A percentile compares a stretch with the other conserved stretches of the same genome.
Conservation (phyloP, 2,797 vertebrate species). For the Chelon auratus region DNA sequence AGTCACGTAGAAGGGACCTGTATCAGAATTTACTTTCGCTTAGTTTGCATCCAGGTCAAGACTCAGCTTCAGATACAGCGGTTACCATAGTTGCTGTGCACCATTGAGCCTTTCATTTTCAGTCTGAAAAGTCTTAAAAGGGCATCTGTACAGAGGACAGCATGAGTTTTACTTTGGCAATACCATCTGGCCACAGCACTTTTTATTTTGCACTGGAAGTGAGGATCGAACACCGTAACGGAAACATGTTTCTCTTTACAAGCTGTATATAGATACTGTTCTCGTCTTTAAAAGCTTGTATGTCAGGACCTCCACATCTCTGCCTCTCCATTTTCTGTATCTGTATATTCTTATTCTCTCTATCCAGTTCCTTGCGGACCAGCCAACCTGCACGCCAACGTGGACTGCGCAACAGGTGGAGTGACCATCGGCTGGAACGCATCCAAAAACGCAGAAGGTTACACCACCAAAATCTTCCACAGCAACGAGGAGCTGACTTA, state of each 20-base stretch:
- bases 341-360: constrained; percentile 1
- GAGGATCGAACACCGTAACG: too few relatives aligned
- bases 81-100: too few relatives aligned
- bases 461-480: constrained; percentile 62
- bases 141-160: not conserved
- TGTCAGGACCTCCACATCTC: too few relatives aligned
- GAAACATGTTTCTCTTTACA: too few relatives aligned
- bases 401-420: constrained; percentile 73
- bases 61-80: not conserved
- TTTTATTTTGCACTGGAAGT: not conserved
- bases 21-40: not conserved
- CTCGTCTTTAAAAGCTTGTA: too few relatives aligned
- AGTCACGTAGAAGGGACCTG: not conserved
- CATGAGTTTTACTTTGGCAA: not conserved
- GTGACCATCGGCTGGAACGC: constrained; percentile 69
- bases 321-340: not conserved
- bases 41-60: not conserved
- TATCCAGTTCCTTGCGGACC: constrained; percentile 85
- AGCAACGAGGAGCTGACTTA: constrained; percentile 31
- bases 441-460: constrained; percentile 58
- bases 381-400: constrained; percentile 33
- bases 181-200: not conserved
- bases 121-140: not conserved
- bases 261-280: too few relatives aligned
- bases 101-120: too few relatives aligned